Evolutionary conservation across 2,888 invertebrate genomes (phyloP).

Genomic region (Bellardia bayeri): DNA sequence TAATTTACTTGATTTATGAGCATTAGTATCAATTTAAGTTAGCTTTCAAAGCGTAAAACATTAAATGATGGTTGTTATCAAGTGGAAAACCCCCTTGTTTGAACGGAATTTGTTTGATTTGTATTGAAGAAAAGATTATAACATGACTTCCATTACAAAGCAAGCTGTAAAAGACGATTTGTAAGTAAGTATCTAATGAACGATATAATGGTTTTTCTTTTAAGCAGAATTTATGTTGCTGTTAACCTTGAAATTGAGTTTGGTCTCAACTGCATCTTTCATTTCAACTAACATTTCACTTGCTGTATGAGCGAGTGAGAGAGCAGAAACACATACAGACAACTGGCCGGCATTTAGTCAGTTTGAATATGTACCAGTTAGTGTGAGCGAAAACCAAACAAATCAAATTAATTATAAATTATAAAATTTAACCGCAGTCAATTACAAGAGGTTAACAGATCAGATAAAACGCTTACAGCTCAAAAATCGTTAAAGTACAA

Average conservation of each 20-base stretch:
- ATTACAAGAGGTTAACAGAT: slow-evolving; percentile 70
- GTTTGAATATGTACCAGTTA: slow-evolving; percentile 10
- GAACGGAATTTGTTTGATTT: slow-evolving; percentile 16
- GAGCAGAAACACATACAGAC: neutral
- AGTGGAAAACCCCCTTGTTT: slow-evolving; percentile 49
- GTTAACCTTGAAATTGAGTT: slow-evolving; percentile 68
- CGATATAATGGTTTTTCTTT: slow-evolving; percentile 37
- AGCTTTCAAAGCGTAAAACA: neutral
- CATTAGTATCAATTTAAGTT: slow-evolving; percentile 23
- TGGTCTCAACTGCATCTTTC: slow-evolving; percentile 29
- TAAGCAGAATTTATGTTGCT: slow-evolving; percentile 66
- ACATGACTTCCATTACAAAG: slow-evolving; percentile 29
- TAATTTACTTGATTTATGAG: slow-evolving; percentile 36
- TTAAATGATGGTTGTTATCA: slow-evolving; percentile 7
- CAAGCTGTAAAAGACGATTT: slow-evolving; percentile 33
- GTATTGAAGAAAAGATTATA: neutral
- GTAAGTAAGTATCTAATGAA: slow-evolving; percentile 15
- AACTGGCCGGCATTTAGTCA: slow-evolving; percentile 5
- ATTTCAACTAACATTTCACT: slow-evolving; percentile 12
- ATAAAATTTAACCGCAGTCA: slow-evolving; percentile 59
- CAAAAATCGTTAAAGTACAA: slow-evolving; percentile 31
- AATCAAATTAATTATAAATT: slow-evolving; percentile 69
- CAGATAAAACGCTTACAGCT: slow-evolving; percentile 53
- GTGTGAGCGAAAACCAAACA: slow-evolving; percentile 29
- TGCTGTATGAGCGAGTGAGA: neutral